Percentiles rank a stretch among this genome's conserved stretches.
phyloP scores from a whole-genome alignment of 2,888 invertebrate genomes.

The Campoletis raptor region DNA sequence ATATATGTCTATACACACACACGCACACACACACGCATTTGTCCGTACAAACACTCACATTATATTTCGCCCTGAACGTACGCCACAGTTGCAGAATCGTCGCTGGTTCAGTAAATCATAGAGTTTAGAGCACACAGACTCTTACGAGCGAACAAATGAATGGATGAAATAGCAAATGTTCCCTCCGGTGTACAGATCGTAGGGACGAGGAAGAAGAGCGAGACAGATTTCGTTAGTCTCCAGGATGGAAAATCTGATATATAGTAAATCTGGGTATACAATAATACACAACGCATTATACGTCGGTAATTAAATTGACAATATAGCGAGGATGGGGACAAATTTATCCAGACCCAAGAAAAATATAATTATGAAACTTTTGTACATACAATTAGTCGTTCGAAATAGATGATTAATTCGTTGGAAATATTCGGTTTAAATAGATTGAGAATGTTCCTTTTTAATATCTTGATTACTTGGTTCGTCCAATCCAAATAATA shows the following conservation, averaged over 20 bases:
- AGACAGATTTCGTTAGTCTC: conserved; percentile 24
- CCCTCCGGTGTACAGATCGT: conserved; percentile 26
- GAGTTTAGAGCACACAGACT: conserved; percentile 37
- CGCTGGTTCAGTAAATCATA: conserved; percentile 57
- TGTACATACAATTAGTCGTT: conserved; percentile 73
- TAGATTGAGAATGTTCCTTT: neutral
- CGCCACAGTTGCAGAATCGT: conserved; percentile 55
- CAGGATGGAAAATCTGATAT: conserved; percentile 27
- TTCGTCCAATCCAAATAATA: neutral
- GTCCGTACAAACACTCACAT: neutral
- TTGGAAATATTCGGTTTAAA: neutral
- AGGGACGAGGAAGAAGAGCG: neutral
- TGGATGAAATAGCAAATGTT: conserved; percentile 60
- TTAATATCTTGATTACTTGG: neutral
- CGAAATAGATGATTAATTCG: conserved; percentile 55
- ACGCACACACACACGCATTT: neutral
- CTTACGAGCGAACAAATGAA: conserved; percentile 52
- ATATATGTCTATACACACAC: neutral
- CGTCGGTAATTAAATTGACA: conserved; percentile 73
- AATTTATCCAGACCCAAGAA: conserved; percentile 21
- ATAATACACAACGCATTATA: conserved; percentile 61
- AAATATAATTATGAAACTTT: conserved; percentile 73
- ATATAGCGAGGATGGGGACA: conserved; percentile 12
- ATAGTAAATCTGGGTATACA: conserved; percentile 15
- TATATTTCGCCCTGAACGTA: conserved; percentile 44